Conservation (phyloP, 2,113 vertebrate species). For the Pseudorasbora parva region DNA sequence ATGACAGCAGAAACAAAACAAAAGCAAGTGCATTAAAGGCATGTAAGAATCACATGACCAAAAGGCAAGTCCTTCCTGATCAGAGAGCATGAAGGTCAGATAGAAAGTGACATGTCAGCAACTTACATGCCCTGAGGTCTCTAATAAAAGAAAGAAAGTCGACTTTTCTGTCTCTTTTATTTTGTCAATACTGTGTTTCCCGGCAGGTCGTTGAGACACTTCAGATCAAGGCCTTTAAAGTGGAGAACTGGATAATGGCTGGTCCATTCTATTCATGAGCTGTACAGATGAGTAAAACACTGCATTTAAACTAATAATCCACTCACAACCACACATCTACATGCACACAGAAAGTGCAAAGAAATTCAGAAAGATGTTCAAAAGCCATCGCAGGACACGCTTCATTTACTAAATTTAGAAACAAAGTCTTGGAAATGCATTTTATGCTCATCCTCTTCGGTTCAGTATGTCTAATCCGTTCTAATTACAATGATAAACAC, state of each 20-base stretch:
- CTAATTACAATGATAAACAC: constrained; percentile 43
- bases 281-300: neutral
- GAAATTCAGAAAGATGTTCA: neutral
- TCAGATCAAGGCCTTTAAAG: neutral
- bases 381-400: neutral
- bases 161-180: constrained; percentile 40
- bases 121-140: constrained; percentile 23
- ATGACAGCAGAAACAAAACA: neutral
- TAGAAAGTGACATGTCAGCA: constrained; percentile 68
- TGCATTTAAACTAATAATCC: neutral
- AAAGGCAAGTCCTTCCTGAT: constrained; percentile 44
- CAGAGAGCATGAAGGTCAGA: constrained; percentile 75
- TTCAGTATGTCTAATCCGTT: constrained; percentile 29
- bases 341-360: neutral
- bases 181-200: constrained; percentile 36
- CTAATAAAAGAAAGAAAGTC: constrained; percentile 47
- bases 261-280: neutral
- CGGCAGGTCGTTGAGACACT: neutral
- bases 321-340: neutral
- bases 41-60: constrained; percentile 19
- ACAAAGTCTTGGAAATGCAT: neutral
- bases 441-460: constrained; percentile 25
- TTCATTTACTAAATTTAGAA: constrained; percentile 17
- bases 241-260: neutral
- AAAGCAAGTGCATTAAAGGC: neutral